Evolutionary conservation across 2,888 invertebrate genomes (phyloP).

Genomic region (Scaptomyza polygonia): DNA sequence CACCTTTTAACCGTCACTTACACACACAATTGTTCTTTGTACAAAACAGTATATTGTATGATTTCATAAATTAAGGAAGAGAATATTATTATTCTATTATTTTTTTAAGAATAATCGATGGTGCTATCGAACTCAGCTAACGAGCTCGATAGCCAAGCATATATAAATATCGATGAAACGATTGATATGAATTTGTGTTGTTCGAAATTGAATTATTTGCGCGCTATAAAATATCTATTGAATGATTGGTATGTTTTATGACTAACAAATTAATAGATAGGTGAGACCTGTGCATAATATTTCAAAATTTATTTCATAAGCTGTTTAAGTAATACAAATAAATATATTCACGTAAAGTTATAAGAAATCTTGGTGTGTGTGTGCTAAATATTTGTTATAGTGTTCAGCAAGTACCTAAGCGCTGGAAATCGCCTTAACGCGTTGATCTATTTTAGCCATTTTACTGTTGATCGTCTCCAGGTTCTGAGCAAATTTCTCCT

Average conservation of each 20-base stretch:
- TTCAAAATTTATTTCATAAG: constrained; percentile 26
- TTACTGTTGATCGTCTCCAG: constrained; percentile 91
- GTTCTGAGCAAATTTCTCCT: constrained; percentile 92
- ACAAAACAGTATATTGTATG: constrained; percentile 10
- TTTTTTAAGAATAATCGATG: constrained; percentile 55
- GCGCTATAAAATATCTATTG: background rate
- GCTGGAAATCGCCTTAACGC: constrained; percentile 86
- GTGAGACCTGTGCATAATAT: background rate
- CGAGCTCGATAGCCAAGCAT: background rate
- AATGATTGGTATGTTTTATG: no score
- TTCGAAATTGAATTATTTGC: background rate
- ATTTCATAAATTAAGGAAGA: constrained; percentile 6
- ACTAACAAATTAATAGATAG: no score
- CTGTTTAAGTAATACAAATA: constrained; percentile 41
- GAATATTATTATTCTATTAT: constrained; percentile 22
- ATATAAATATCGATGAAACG: constrained; percentile 30
- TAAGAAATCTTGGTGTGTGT: constrained; percentile 19
- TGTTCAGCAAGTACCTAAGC: constrained; percentile 54
- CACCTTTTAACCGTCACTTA: constrained; percentile 28
- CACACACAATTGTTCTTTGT: constrained; percentile 4
- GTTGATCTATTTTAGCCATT: constrained; percentile 89
- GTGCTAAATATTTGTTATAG: constrained; percentile 17
- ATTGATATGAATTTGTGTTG: background rate
- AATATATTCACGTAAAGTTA: constrained; percentile 33
- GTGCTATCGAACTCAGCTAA: constrained; percentile 21